Conservation (phyloP, 2,113 vertebrate genomes). For the Ailurus styani region DNA sequence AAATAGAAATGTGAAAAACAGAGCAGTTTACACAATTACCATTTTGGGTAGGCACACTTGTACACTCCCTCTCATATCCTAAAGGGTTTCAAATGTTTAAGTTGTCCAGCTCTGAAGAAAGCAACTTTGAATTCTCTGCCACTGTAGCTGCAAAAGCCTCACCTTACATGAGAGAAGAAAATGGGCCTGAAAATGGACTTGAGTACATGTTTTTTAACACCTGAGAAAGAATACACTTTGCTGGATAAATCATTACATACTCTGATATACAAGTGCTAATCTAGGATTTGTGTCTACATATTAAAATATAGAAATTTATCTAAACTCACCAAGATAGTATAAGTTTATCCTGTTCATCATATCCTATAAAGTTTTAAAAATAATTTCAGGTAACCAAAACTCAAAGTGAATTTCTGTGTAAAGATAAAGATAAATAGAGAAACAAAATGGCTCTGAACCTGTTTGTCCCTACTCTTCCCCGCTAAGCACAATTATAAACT, state of each 20-base stretch:
- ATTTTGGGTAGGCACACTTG: neutral
- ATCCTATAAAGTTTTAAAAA: neutral
- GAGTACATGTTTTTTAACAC: neutral
- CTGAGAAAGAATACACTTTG: neutral
- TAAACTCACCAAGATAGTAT: neutral
- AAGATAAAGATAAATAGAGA: neutral
- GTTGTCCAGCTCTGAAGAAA: neutral
- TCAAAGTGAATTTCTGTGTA: neutral
- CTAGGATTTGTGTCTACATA: neutral
- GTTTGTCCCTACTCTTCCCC: neutral
- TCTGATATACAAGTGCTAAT: neutral
- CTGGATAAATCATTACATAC: neutral
- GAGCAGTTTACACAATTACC: neutral
- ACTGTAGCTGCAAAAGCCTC: neutral
- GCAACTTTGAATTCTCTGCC: neutral
- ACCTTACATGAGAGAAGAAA: neutral
- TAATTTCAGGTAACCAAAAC: neutral
- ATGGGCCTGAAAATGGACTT: neutral
- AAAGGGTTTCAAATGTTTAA: neutral
- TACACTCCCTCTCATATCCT: neutral
- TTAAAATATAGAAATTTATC: neutral
- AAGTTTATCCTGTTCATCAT: neutral
- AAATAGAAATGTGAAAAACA: neutral
- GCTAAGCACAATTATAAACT: neutral
- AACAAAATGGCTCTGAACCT: neutral